Evolutionary conservation across 1,140 invertebrate genomes (phyloP), one percentile per base, ranked within the genome.

Genomic region (Platyura marginata): DNA sequence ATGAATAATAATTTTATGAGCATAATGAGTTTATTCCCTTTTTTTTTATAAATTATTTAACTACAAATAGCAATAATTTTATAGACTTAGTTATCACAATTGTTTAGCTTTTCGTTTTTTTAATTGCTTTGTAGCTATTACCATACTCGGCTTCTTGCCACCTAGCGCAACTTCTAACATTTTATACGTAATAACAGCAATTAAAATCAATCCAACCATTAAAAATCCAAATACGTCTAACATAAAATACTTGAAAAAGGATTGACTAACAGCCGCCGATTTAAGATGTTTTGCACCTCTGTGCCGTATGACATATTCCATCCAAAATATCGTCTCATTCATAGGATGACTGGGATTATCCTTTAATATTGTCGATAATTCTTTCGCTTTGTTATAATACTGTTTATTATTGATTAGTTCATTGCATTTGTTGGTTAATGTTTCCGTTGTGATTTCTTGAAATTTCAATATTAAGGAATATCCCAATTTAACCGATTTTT

Each of bases 281-380:
- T 62, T 60, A 19, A 72, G 47, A 49, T 66, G 57, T 6, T 22
- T 41, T 1, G 64, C 63, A 1, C 63, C 66, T 0, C 66, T 63
- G 49, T 75, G 63, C 37, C 64, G 57, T 2, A 68, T 53, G 1
- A 74, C 55, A 44, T 72, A 74, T 47, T 75, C 72, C 4, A 70
- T 60, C 71, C 72, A 77, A 46, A 57, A 74, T 37, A 63, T 52
- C 1, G 73, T 72, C 2, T 60, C 65, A 10, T 75, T 62, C 21
- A 71, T 38, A 0, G 74, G 58, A 35, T 58, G 61, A 19, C 62
- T 48, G 2, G 68, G 66, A 46, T 68, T 63, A 43, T 70, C 68
- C 29, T 53, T 54, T 47, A 68, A 65, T 18, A 63, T 48, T 21
- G 47, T 43, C 0, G 66, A 68, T 4, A 56, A 44, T 46, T 57